Percentiles rank a stretch among this genome's conserved stretches.
Evolutionary conservation across 2,888 invertebrate species (phyloP).

Genomic region (Synanthedon myopaeformis): DNA sequence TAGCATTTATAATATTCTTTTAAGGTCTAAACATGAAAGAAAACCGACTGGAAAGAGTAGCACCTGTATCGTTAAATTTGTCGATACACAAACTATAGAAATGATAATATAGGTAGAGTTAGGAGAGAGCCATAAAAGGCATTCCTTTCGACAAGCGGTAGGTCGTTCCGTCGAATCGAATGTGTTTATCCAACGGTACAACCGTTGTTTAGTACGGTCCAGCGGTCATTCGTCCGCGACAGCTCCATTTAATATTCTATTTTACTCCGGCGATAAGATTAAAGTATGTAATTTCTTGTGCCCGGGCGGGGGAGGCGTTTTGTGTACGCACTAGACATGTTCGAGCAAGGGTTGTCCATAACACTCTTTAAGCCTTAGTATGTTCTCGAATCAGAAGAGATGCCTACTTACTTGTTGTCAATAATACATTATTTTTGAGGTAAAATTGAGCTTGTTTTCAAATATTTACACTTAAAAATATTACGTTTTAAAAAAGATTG

Average conservation of each 20-base stretch:
- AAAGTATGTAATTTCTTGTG: slow-evolving; percentile 70
- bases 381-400: too few species aligned
- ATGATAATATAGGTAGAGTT: background rate
- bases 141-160: slow-evolving; percentile 26
- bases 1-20: too few species aligned
- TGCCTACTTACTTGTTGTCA: too few species aligned
- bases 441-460: too few species aligned
- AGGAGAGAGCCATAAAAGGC: slow-evolving; percentile 16
- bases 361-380: too few species aligned
- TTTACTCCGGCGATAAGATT: slow-evolving; percentile 65
- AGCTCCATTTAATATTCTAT: slow-evolving; percentile 67
- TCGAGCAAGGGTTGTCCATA: slow-evolving; percentile 30
- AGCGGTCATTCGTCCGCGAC: slow-evolving; percentile 37
- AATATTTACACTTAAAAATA: too few species aligned
- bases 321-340: slow-evolving; percentile 36
- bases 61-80: too few species aligned
- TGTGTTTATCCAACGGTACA: slow-evolving; percentile 30
- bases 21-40: too few species aligned
- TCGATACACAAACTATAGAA: too few species aligned
- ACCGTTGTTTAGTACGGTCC: slow-evolving; percentile 50
- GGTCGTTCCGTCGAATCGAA: slow-evolving; percentile 33
- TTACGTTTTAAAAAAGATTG: too few species aligned
- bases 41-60: too few species aligned
- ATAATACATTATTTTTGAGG: too few species aligned
- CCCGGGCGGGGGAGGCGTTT: slow-evolving; percentile 43